Base-by-base conservation (phyloP, 2,888 invertebrate genomes). In the Drosophila imparisetae region DNA sequence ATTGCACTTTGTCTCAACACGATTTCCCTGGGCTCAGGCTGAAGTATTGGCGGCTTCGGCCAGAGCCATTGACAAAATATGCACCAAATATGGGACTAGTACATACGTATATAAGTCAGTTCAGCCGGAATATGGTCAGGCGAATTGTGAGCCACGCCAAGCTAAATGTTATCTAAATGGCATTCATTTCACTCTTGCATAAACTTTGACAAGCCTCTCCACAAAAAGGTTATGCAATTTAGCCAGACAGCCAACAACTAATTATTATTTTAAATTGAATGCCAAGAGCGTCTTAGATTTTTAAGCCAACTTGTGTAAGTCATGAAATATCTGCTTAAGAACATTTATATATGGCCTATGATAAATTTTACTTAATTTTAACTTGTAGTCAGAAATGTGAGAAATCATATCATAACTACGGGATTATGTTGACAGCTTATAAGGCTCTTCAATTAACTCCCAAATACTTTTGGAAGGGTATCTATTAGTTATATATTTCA, bases 1-100 rank as follows among this genome's bases (percentile, higher is more conserved):
- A 91, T 89, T 84, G 83, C 84, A 90, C 88, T 85, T 87, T 85
- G 86, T 63, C 72, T 69, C 52, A 71, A 90, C 90, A 85, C 90
- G 85, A 90, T 80, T 88, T 76, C 72, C 42, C 71, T 66, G 57
- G 57, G 66, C 67, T 64, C 32, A 29, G 38, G 24, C 40, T 55
- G 15, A 30, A 71, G 48, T 62, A 40, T 69, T 40, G 42, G 10
- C 42, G 58, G 30, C 72, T 62, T 27, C n/a, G 27, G 63, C 53
- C 67, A 30, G 27, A 49, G 34, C 40, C 59, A 77, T 83, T 83
- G 84, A 83, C 81, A 81, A 78, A 78, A 76, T 76, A 70, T 70
- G 61, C 63, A 42, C 80, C 75, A 68, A 78, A 83, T 70, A 66
- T 83, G 81, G 81, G 8, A 45, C 55, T 69, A 83, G 75, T 67